Evolutionary conservation across 2,113 vertebrate genomes (phyloP), one percentile per base, ranked within the genome.

Genomic region (Odobenus rosmarus): DNA sequence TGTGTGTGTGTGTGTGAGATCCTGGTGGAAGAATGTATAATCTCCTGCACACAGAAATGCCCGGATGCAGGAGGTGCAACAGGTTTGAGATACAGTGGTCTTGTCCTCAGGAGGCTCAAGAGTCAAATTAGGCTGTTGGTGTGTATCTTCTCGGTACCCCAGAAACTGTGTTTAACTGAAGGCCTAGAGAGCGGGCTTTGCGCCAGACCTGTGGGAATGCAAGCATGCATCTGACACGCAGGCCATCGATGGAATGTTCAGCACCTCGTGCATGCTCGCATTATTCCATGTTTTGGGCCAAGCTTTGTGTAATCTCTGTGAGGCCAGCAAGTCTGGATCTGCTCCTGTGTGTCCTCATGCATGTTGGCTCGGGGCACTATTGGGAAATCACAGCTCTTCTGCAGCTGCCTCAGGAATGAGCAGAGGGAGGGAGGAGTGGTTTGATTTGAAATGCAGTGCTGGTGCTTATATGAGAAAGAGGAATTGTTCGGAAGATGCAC

Each of bases 251-350:
- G 95, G 96, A 93, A 87, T 74, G 85, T 12, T 64, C 71, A 59
- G 93, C 57, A 18, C 89, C 84, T 90, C 0, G 3, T 53, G 59
- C 93, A 14, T 61, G 18, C 53, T 93, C 21, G 4, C n/a, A 1
- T 89, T 33, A 0, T 2, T 36, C 59, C 77, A 4, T 19, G 42
- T 69, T 87, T 91, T 94, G 77, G 85, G 96, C 97, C 96, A 97
- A 98, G 96, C 82, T 96, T 84, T 92, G 93, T 39, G 92, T 97
- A 97, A 97, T 95, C 96, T 96, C 98, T 18, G 0, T 46, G 98
- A 95, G 95, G 59, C 95, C 46, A 1, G 97, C 98, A 98, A 97
- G 98, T 98, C 98, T 97, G 97, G 98, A 98, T 98, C 97, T 98
- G 98, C 96, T 21, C 0, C 97, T 95, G 14, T 62, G 96, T 71